Percentiles rank a stretch among this genome's conserved stretches.
phyloP scores from a whole-genome alignment of 2,113 vertebrate genomes.

The Onychostoma macrolepis region DNA sequence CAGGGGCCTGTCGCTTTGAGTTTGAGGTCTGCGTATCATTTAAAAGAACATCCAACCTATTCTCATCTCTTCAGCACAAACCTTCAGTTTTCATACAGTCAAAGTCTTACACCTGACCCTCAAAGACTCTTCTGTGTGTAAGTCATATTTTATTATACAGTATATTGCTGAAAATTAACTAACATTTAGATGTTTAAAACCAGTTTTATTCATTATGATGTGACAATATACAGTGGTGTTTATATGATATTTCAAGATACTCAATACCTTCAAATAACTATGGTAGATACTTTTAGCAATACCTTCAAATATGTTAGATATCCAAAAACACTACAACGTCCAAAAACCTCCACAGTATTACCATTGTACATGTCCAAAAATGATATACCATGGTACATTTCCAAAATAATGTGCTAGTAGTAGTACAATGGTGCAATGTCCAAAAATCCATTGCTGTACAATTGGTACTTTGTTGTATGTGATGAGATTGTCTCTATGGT shows the following conservation, averaged over 20 bases:
- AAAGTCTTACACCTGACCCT: background rate
- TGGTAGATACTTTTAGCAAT: background rate
- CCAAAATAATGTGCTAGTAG: background rate
- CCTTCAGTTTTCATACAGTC: conserved; percentile 15
- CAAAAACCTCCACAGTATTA: background rate
- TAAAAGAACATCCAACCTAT: conserved; percentile 36
- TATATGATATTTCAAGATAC: background rate
- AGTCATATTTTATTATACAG: background rate
- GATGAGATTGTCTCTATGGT: no score
- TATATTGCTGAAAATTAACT: background rate
- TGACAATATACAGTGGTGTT: background rate
- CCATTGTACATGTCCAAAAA: background rate
- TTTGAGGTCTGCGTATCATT: background rate
- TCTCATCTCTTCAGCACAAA: conserved; percentile 17
- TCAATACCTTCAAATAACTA: background rate
- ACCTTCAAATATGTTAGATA: background rate
- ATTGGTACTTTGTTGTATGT: no score
- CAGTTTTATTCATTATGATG: background rate
- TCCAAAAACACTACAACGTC: background rate
- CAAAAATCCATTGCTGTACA: background rate
- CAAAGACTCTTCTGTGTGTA: background rate
- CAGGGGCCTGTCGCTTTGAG: conserved; percentile 26
- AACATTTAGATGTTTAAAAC: background rate
- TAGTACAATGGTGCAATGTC: background rate
- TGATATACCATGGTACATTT: background rate